Evolutionary conservation across 2,888 invertebrate species (phyloP), one percentile per base, ranked within the genome.

Genomic region (Meiosimyza decipiens): DNA sequence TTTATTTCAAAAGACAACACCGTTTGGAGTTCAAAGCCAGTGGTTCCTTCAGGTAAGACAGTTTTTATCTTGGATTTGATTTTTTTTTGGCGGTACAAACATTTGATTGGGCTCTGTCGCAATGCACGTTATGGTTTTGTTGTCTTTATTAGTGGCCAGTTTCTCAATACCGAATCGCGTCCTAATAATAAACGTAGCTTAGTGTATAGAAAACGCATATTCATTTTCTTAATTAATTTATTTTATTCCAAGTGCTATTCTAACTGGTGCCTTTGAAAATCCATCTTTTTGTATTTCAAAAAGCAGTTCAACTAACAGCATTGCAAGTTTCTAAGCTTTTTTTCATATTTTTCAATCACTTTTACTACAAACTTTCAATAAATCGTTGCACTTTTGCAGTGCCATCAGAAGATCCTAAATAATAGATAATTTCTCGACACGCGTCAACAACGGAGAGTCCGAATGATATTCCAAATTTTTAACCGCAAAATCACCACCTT

Each of bases 391-490:
- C 51, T 64, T 18, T n/a, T 51, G 51, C 55, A 66, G 18, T 49
- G 7, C 18, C 40, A 15, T 13, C 40, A 67, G 6, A 18, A 40
- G 18, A 33, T 47, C 57, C 72, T 81, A 84, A 55, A 86, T 84
- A 12, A 84, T 73, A 0, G 86, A 86, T 1, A 86, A 77, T 67
- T 83, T 85, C 76, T 86, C 87, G 11, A 86, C 85, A 28, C 83
- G 83, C 18, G 83, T 77, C 71, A 86, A 66, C 9, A 86, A 73
- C 13, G 86, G 83, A 13, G 87, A 84, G 76, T 86, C 86, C 13
- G 83, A 84, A 75, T 86, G 87, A 72, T 87, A 86, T 71, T 86
- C 87, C 74, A 86, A 76, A 72, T 81, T 84, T 33, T 82, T 78
- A 0, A 86, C 83, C 0, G 82, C 75, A 66, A 86, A 86, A 71